Conservation (phyloP, 2,113 vertebrate genomes). For the Orcinus orca region DNA sequence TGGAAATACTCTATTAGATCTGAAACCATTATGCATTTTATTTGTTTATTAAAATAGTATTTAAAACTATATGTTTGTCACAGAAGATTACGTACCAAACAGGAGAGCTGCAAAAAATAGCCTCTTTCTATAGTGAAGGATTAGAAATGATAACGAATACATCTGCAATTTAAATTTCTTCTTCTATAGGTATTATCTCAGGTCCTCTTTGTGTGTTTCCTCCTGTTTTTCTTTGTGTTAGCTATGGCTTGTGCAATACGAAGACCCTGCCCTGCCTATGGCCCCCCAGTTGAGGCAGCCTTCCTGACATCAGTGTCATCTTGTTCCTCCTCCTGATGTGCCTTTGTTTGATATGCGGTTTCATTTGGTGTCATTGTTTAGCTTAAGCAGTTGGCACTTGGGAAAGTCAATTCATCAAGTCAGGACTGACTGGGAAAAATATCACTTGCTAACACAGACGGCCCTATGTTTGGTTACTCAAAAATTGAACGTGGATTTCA, state of each 20-base stretch:
- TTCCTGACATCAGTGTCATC: neutral
- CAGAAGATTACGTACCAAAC: conserved; percentile 41
- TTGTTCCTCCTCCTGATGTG: conserved; percentile 11
- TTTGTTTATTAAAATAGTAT: conserved; percentile 71
- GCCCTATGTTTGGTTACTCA: conserved; percentile 34
- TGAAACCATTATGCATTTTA: neutral
- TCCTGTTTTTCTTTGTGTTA: conserved; percentile 36
- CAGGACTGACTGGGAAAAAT: neutral
- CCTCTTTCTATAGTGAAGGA: neutral
- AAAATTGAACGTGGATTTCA: conserved; percentile 42
- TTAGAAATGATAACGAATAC: conserved; percentile 27
- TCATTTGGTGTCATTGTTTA: conserved; percentile 59
- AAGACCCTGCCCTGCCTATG: neutral
- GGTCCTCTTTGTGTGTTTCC: conserved; percentile 34
- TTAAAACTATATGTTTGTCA: conserved; percentile 55
- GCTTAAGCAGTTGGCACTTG: conserved; percentile 54
- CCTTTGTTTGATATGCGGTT: conserved; percentile 46
- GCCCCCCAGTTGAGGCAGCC: neutral
- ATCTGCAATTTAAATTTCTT: conserved; percentile 35
- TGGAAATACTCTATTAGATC: conserved; percentile 53
- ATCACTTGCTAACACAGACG: neutral
- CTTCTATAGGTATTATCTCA: conserved; percentile 28
- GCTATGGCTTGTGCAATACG: conserved; percentile 9
- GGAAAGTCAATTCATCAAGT: conserved; percentile 45
- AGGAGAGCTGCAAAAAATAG: conserved; percentile 14